A percentile compares a stretch with the other conserved stretches of the same genome.
These are phyloP conservation scores for Rhysida immarginata DNA, from an alignment of 1,140 invertebrate genomes.

Conservation along the genomic window DNA sequence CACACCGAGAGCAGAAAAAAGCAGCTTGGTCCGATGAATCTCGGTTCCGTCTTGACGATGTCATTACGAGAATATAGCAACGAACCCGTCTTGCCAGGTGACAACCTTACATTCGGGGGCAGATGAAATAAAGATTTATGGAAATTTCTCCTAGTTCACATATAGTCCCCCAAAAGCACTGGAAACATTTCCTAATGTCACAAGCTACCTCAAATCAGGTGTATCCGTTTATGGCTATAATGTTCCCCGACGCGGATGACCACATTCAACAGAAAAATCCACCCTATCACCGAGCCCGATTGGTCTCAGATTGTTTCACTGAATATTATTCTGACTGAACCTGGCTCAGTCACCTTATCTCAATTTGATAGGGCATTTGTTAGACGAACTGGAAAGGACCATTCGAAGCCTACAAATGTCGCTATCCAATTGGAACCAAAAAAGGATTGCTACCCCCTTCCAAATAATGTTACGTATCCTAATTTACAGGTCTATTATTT, in stretches of 20 bases:
- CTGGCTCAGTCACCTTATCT: not conserved
- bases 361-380: not conserved
- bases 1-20: not conserved
- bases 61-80: not conserved
- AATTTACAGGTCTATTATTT: too few species aligned
- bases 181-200: not conserved
- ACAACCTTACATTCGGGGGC: not conserved
- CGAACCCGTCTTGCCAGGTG: not conserved
- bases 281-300: not conserved
- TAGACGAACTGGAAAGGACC: too few species aligned
- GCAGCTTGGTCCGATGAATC: not conserved
- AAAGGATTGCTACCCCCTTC: not conserved
- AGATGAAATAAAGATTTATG: not conserved
- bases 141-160: not conserved
- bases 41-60: not conserved
- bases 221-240: not conserved
- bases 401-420: not conserved
- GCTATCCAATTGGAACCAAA: not conserved
- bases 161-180: not conserved
- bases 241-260: not conserved
- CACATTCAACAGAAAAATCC: not conserved
- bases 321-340: not conserved
- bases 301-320: not conserved
- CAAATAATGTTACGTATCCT: too few species aligned
- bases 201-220: not conserved